Base-by-base conservation (phyloP, 1,140 invertebrate genomes). In the Rhagoletis zephyria region DNA sequence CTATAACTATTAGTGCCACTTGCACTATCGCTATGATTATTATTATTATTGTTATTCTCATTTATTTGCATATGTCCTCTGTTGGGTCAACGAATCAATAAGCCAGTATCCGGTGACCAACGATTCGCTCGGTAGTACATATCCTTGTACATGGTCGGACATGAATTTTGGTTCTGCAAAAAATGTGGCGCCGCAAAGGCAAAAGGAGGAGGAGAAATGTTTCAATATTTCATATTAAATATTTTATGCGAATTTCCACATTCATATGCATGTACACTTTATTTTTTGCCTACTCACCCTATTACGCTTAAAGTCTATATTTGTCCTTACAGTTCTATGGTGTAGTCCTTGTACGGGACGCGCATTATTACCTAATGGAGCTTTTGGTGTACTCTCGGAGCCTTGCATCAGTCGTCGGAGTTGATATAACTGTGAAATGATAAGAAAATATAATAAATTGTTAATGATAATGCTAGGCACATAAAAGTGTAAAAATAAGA, bases 321-420 rank as follows among this genome's bases (percentile, higher is more conserved):
- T 99, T 87, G 98, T 99, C 91, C 98, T 95, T 89, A 99, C 95
- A 64, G 97, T 97, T 90, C 98, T 95, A 92, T 98, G 96, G 93
- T 99, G 96, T 87, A 98, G 94, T 85, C 95, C 95, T 94, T 98
- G 97, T 45, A 97, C 94, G 16, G 98, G 98, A 88, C 98, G 95
- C 87, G 97, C 97, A 94, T 99, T 99, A 95, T 98, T 98, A 86
- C 97, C 97, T 93, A 99, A 95, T 9, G 97, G 97, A 45, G 97
- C 97, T 92, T 98, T 98, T 30, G 97, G 97, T 70, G 95, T 95
- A 90, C 95, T 95, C 91, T 95, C 94, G 6, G 97, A 96, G 70
- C 97, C 97, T 93, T 98, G 97, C 95, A 97, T 97, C 92, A 98
- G 94, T 93, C 96, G 96, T 89, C 97, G 95, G 90, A 98, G 94